Percentiles rank a stretch among this genome's conserved stretches.
Evolutionary conservation across 2,888 invertebrate species (phyloP).

Genomic region (Eubasilissa splendida): DNA sequence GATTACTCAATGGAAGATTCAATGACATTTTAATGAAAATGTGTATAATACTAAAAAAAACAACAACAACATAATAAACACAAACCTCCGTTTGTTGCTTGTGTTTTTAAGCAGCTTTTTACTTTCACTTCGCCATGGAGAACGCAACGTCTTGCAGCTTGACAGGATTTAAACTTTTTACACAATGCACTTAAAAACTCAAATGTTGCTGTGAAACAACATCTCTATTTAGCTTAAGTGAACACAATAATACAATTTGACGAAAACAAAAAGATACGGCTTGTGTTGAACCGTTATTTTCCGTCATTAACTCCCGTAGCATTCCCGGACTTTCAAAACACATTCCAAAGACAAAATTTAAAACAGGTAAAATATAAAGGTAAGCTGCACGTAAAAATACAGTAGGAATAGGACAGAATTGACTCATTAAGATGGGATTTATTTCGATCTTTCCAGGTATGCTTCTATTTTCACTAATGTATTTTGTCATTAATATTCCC

Average conservation of each 20-base stretch:
- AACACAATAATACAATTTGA: constrained; percentile 11
- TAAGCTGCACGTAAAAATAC: constrained; percentile 6
- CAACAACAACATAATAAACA: constrained; percentile 20
- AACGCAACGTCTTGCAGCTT: constrained; percentile 9
- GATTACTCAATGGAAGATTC: no score
- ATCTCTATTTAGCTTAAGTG: neutral
- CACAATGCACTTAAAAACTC: neutral
- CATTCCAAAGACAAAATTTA: constrained; percentile 35
- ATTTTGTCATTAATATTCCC: constrained; percentile 1
- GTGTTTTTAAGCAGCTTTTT: constrained; percentile 24
- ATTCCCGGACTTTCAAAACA: constrained; percentile 28
- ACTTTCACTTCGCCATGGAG: constrained; percentile 32
- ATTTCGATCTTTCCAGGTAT: neutral
- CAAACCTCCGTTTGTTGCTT: constrained; percentile 24
- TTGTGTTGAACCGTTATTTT: constrained; percentile 14
- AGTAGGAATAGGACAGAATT: neutral
- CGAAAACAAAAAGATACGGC: constrained; percentile 14
- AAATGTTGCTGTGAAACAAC: neutral
- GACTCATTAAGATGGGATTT: neutral
- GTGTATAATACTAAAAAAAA: constrained; percentile 6
- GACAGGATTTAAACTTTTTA: neutral
- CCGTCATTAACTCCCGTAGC: constrained; percentile 21
- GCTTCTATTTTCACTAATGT: neutral
- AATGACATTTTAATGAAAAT: neutral
- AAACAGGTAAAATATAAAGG: constrained; percentile 27